Evolutionary conservation across 2,113 vertebrate species (phyloP), one percentile per base, ranked within the genome.

Genomic region (Numida meleagris): DNA sequence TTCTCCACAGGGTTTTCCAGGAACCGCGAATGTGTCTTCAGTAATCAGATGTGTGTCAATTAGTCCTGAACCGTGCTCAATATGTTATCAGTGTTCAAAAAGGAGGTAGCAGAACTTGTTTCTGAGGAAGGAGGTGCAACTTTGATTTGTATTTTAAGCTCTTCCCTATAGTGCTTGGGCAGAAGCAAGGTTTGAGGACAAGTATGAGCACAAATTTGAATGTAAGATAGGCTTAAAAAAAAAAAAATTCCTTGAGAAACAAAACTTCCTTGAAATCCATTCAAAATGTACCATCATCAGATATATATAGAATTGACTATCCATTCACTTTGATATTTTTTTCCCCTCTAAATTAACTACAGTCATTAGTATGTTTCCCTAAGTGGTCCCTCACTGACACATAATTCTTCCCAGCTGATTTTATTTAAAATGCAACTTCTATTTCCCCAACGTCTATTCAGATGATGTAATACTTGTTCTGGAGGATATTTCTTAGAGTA

Each of bases 321-420:
- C 70, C 61, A 48, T 83, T 90, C 51, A n/a, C 42, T 94, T 93
- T 83, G 80, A 89, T 53, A 17, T 53, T 48, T 86, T 66, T 46
- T 29, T 14, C 0, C 1, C 19, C 31, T 46, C 33, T 9, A 83
- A 90, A 88, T 89, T 88, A 75, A 86, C 70, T 77, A 10, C 20
- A 75, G 38, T 83, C 66, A 82, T 95, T 78, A 90, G 40, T 75
- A 36, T 20, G 21, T 93, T 92, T 90, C 74, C 84, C 53, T 42
- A 61, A 51, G 76, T 19, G 0, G 16, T 74, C 82, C 68, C 73
- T 93, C 72, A 74, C 46, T 86, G 50, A 80, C 72, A 40, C 63
- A 59, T 71, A 19, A 19, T 67, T 80, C 72, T 86, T 92, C 59
- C 55, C 48, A 59, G 61, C 17, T 78, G 61, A 78, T 93, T 88